These are phyloP conservation scores for Mandrillus leucophaeus DNA, from an alignment of 2,113 vertebrate genomes.

Conservation along the genomic window DNA sequence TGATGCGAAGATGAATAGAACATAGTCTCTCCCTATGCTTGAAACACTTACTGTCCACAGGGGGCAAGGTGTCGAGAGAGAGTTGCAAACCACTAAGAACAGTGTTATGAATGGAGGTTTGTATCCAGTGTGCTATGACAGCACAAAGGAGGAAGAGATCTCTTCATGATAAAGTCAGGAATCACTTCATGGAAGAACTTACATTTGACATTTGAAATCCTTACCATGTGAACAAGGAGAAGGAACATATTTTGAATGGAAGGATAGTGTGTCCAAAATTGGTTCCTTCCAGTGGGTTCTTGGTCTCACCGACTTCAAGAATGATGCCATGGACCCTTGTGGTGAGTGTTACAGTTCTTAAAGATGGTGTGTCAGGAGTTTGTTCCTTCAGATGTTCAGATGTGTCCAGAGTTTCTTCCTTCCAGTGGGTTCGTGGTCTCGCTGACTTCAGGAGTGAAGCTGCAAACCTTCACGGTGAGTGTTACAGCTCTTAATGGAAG, in stretches of 20 bases:
- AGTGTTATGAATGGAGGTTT: accelerated
- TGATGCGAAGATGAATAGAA: not conserved
- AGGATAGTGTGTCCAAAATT: not conserved
- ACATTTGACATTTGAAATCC: not conserved
- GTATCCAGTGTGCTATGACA: too few species aligned
- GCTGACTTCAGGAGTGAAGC: too few species aligned
- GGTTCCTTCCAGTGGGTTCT: too few species aligned
- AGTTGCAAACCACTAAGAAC: not conserved
- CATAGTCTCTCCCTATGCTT: not conserved
- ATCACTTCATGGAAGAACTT: not conserved
- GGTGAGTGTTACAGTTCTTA: too few species aligned
- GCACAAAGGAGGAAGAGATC: not conserved
- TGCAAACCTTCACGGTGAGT: too few species aligned
- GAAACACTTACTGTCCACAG: not conserved
- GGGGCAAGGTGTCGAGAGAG: not conserved
- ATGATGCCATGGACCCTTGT: accelerated
- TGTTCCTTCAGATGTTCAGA: too few species aligned
- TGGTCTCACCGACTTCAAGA: too few species aligned
- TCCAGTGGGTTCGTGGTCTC: too few species aligned
- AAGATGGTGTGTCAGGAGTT: too few species aligned
- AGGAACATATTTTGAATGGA: not conserved
- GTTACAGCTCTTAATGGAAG: too few species aligned
- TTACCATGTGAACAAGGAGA: not conserved
- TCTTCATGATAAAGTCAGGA: not conserved
- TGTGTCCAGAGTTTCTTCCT: too few species aligned